Evolutionary conservation across 2,888 invertebrate species (phyloP).

Genomic region (Agrotis exclamationis): DNA sequence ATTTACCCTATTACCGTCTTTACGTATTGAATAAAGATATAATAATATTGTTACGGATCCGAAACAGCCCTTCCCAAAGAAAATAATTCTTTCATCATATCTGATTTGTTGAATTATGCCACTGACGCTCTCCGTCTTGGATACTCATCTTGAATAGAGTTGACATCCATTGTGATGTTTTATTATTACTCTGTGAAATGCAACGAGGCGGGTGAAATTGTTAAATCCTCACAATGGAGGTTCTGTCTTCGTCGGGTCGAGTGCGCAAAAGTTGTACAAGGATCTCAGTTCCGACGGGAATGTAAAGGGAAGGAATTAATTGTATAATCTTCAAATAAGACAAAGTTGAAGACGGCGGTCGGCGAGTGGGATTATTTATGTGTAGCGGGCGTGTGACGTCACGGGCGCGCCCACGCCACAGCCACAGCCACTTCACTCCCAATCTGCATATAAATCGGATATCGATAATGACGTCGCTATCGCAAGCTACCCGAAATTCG

Average conservation of each 20-base stretch:
- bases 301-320: constrained; percentile 82
- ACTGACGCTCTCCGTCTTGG: constrained; percentile 86
- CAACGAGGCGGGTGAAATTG: constrained; percentile 88
- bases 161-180: constrained; percentile 90
- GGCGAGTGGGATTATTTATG: constrained; percentile 79
- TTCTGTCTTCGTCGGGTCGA: constrained; percentile 87
- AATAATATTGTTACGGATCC: constrained; percentile 74
- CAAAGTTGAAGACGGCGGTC: constrained; percentile 79
- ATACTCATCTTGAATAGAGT: constrained; percentile 89
- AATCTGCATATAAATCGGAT: constrained; percentile 92
- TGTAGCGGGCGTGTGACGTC: constrained; percentile 77
- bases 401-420: constrained; percentile 72
- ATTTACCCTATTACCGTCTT: constrained; percentile 63
- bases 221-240: constrained; percentile 88
- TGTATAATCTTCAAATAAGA: constrained; percentile 82
- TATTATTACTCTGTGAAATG: constrained; percentile 89
- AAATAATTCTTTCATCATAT: constrained; percentile 81
- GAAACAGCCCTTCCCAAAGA: constrained; percentile 75
- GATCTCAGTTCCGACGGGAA: constrained; percentile 81
- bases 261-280: constrained; percentile 87
- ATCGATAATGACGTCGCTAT: constrained; percentile 90
- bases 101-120: constrained; percentile 86
- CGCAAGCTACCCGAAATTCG: constrained; percentile 89
- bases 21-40: constrained; percentile 66
- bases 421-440: constrained; percentile 79